A percentile compares a stretch with the other conserved stretches of the same genome.
phyloP scores from a whole-genome alignment of 2,797 vertebrate genomes.

The Anas flavirostris region DNA sequence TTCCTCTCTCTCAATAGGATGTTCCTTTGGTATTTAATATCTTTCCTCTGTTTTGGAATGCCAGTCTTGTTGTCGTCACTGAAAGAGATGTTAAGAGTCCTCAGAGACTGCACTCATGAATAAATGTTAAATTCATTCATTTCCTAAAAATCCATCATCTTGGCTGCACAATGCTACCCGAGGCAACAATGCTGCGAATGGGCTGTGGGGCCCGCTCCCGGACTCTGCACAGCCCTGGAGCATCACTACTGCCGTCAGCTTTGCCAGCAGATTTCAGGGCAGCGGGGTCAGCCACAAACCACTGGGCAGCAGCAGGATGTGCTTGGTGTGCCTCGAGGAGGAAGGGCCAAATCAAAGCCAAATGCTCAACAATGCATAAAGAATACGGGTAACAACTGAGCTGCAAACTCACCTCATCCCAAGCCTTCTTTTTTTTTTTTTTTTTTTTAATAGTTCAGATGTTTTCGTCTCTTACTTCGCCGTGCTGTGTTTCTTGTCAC shows the following conservation, averaged over 20 bases:
- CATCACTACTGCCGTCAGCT: neutral
- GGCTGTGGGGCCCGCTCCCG: neutral
- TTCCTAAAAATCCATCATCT: neutral
- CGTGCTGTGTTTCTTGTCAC: neutral
- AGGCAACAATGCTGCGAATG: neutral
- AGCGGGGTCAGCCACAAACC: neutral
- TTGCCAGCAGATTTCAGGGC: neutral
- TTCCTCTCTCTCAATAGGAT: conserved; percentile 31
- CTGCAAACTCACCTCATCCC: neutral
- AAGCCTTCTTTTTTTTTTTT: neutral
- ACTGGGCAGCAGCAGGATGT: neutral
- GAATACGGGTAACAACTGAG: fast-evolving
- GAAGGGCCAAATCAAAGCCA: neutral
- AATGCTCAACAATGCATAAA: fast-evolving
- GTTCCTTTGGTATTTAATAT: conserved; percentile 16
- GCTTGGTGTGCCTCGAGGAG: neutral
- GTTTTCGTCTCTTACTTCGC: neutral
- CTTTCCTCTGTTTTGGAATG: neutral
- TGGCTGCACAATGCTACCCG: neutral
- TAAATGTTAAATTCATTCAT: neutral
- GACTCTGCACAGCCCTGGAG: neutral
- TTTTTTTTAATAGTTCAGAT: neutral
- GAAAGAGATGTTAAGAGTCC: conserved; percentile 5
- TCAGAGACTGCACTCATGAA: neutral
- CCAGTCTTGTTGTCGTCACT: neutral